These are phyloP conservation scores for Arnoldichthys spilopterus DNA, from an alignment of 2,797 vertebrate species.

Conservation along the genomic window DNA sequence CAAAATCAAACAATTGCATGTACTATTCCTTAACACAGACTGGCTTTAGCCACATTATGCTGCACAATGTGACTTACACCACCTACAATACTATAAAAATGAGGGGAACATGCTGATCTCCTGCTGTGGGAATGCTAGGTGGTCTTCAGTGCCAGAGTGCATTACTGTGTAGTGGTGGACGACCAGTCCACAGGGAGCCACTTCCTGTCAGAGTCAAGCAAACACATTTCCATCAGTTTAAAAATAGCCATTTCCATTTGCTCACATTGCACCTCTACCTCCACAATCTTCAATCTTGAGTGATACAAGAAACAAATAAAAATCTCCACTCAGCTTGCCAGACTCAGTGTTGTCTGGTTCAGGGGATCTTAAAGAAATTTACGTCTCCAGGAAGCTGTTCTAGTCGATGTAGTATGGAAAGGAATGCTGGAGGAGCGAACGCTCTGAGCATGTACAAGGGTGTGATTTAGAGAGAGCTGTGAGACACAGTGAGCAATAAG, in stretches of 20 bases:
- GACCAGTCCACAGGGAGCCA: slow-evolving; percentile 33
- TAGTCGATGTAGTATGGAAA: slow-evolving; percentile 16
- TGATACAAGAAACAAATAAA: neutral
- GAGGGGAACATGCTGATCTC: slow-evolving; percentile 6
- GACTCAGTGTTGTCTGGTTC: neutral
- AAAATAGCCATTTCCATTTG: slow-evolving; percentile 40
- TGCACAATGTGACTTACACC: neutral
- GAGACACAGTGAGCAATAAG: too few relatives aligned
- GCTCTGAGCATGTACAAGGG: slow-evolving; percentile 38
- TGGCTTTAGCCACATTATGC: neutral
- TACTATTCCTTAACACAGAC: neutral
- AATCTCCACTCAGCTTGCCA: neutral
- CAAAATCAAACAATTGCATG: neutral
- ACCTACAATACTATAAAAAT: neutral
- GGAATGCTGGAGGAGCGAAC: slow-evolving; percentile 22
- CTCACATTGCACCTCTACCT: slow-evolving; percentile 12
- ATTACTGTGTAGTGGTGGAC: slow-evolving; percentile 35
- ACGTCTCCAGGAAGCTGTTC: neutral
- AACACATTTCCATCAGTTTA: slow-evolving; percentile 33
- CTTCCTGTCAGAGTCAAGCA: slow-evolving; percentile 28
- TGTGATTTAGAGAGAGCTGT: slow-evolving; percentile 25
- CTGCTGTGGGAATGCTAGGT: slow-evolving; percentile 12
- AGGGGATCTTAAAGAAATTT: neutral
- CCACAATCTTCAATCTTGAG: neutral
- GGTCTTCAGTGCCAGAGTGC: slow-evolving; percentile 28